Evolutionary conservation across 2,113 vertebrate genomes (phyloP).

Genomic region (Nesogale talazaci): DNA sequence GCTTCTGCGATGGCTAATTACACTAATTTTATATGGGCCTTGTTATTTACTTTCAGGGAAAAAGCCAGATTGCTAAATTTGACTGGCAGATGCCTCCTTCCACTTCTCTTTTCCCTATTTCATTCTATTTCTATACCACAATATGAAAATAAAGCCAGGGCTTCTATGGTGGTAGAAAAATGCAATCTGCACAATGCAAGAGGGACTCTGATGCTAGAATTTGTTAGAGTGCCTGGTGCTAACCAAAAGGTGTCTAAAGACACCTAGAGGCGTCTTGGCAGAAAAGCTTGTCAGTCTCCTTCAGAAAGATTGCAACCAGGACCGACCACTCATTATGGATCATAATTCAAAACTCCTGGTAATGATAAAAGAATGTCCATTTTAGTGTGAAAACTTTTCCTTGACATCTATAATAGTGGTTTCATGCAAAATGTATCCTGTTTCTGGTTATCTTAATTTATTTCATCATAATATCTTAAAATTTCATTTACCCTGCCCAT

Average conservation of each 20-base stretch:
- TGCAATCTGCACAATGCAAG: neutral
- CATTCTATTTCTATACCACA: neutral
- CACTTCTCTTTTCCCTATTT: neutral
- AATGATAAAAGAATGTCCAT: too few species aligned
- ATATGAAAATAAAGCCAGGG: neutral
- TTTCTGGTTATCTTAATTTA: too few species aligned
- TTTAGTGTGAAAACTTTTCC: too few species aligned
- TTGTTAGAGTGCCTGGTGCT: neutral
- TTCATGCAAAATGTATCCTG: too few species aligned
- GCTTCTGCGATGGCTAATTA: constrained; percentile 1
- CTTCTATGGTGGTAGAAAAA: neutral
- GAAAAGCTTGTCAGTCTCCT: neutral
- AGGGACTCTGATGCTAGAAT: neutral
- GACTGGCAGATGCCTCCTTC: neutral
- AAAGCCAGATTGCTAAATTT: neutral
- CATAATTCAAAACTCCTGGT: neutral
- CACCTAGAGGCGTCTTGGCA: neutral
- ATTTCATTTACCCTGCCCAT: too few species aligned
- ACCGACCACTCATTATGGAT: neutral
- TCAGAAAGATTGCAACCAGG: neutral
- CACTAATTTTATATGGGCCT: neutral
- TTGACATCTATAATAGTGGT: too few species aligned
- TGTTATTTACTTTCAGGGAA: neutral
- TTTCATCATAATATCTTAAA: too few species aligned
- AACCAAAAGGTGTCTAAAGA: neutral